Conservation (phyloP, 2,888 invertebrate genomes). For the Alloscopus bannaensis region DNA sequence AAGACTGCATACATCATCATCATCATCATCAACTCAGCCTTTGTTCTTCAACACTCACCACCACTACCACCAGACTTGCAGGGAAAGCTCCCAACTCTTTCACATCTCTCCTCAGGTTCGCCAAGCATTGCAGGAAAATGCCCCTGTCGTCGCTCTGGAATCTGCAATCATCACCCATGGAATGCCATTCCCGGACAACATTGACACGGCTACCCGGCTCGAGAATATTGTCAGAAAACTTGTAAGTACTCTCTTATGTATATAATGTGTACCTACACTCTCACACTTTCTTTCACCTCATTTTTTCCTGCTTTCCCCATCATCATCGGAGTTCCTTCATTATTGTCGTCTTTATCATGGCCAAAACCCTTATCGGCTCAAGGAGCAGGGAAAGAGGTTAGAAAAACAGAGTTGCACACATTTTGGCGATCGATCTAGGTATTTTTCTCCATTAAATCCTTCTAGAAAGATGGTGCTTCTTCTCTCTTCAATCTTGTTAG, state of each 20-base stretch:
- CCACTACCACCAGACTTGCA: slow-evolving; percentile 5
- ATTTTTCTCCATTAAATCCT: too few relatives aligned
- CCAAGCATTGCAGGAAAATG: slow-evolving; percentile 80
- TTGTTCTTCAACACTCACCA: slow-evolving; percentile 21
- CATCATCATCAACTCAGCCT: slow-evolving; percentile 26
- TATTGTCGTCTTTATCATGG: too few relatives aligned
- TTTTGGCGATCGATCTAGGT: too few relatives aligned
- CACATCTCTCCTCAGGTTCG: slow-evolving; percentile 78
- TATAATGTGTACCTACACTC: too few relatives aligned
- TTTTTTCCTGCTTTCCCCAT: background rate
- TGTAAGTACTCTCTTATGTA: slow-evolving; percentile 38
- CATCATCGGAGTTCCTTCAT: too few relatives aligned
- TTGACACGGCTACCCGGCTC: slow-evolving; percentile 88
- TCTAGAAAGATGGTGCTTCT: too few relatives aligned
- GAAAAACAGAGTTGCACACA: too few relatives aligned
- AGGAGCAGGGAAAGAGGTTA: too few relatives aligned
- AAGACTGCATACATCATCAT: slow-evolving; percentile 48
- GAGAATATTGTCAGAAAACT: slow-evolving; percentile 85
- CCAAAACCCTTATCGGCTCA: too few relatives aligned
- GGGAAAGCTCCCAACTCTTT: slow-evolving; percentile 54
- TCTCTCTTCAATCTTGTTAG: too few relatives aligned
- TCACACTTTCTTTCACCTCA: too few relatives aligned
- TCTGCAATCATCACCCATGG: slow-evolving; percentile 99
- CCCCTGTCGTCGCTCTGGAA: slow-evolving; percentile 94
- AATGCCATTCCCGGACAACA: slow-evolving; percentile 95